Evolutionary conservation across 2,113 vertebrate species (phyloP).

Genomic region (Ochotona princeps): DNA sequence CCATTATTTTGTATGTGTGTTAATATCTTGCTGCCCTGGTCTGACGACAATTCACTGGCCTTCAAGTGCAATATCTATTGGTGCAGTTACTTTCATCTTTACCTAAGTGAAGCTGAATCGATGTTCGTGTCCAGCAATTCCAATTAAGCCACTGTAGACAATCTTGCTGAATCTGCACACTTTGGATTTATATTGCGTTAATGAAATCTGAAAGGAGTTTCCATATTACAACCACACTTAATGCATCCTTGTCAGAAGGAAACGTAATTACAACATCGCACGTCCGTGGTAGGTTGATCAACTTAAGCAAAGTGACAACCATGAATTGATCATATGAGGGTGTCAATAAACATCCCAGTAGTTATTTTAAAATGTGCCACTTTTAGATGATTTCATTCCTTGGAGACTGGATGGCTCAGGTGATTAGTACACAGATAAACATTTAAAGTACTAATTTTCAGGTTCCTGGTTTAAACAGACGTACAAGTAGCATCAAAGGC

Average conservation of each 20-base stretch:
- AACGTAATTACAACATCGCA: slow-evolving; percentile 17
- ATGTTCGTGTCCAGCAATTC: slow-evolving; percentile 65
- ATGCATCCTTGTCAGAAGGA: slow-evolving; percentile 37
- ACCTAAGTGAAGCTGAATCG: slow-evolving; percentile 68
- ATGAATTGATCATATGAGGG: slow-evolving; percentile 57
- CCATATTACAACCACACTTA: slow-evolving; percentile 52
- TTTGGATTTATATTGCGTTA: slow-evolving; percentile 76
- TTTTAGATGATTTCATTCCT: slow-evolving; percentile 51
- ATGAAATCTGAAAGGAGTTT: slow-evolving; percentile 65
- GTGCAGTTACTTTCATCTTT: slow-evolving; percentile 56
- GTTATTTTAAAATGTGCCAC: slow-evolving; percentile 29
- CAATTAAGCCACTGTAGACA: slow-evolving; percentile 61
- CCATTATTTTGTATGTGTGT: slow-evolving; percentile 38
- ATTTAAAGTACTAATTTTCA: slow-evolving; percentile 41
- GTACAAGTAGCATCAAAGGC: neutral
- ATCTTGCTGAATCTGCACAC: slow-evolving; percentile 58
- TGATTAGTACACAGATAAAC: neutral
- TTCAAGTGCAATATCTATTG: slow-evolving; percentile 66
- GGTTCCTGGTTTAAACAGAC: slow-evolving; percentile 16
- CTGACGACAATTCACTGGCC: slow-evolving; percentile 36
- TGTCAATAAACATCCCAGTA: slow-evolving; percentile 23
- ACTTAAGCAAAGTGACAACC: slow-evolving; percentile 63
- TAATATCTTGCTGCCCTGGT: neutral
- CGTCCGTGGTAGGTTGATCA: slow-evolving; percentile 43
- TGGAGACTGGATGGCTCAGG: neutral